Percentiles rank a stretch among this genome's conserved stretches.
Evolutionary conservation across 2,888 invertebrate species (phyloP).

Genomic region (Dryocosmus kuriphilus): DNA sequence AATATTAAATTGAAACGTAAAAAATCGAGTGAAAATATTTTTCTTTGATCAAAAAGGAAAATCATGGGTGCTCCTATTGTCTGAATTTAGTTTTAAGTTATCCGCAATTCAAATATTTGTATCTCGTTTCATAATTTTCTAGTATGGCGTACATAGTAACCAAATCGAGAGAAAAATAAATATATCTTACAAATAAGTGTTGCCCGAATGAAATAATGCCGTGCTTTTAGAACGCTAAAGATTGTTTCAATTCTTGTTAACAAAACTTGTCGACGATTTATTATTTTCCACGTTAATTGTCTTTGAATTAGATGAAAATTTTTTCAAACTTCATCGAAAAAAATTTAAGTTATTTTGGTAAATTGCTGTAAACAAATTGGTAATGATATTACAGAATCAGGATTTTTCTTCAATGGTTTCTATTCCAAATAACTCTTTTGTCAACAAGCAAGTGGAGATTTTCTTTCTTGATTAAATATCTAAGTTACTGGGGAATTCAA

Average conservation of each 20-base stretch:
- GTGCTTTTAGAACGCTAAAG: not conserved
- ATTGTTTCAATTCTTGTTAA: not conserved
- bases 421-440: not conserved
- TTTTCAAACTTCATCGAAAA: not conserved
- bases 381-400: not conserved
- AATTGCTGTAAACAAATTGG: slow-evolving; percentile 18
- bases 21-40: not conserved
- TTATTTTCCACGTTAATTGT: not conserved
- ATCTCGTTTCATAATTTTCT: not conserved
- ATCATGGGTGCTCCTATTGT: slow-evolving; percentile 15
- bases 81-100: slow-evolving; percentile 27
- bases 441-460: no score
- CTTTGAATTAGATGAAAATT: not conserved
- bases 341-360: slow-evolving; percentile 1
- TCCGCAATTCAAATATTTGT: not conserved
- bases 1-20: not conserved
- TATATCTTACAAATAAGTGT: slow-evolving; percentile 1
- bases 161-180: not conserved
- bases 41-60: not conserved
- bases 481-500: not conserved
- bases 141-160: not conserved
- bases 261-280: not conserved
- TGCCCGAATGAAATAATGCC: not conserved
- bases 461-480: not conserved
- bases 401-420: slow-evolving; percentile 1